phyloP scores from a whole-genome alignment of 2,888 invertebrate genomes.

The Caenorhabditis wallacei region DNA sequence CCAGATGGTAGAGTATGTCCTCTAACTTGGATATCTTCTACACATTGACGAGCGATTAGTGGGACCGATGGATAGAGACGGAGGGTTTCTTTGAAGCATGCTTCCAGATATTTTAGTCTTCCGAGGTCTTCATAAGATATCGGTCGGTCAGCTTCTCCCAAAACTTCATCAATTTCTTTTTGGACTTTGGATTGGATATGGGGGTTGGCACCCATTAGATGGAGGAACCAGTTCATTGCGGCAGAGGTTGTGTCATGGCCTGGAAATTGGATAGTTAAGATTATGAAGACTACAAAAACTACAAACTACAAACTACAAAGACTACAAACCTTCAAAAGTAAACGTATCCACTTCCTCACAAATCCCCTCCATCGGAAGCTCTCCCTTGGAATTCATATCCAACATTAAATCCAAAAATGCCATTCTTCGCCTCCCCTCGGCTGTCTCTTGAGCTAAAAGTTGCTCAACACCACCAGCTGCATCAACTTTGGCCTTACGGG shows the following conservation, averaged over 20 bases:
- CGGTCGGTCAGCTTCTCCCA: conserved; percentile 79
- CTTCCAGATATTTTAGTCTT: conserved; percentile 84
- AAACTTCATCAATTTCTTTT: conserved; percentile 83
- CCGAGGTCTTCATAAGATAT: conserved; percentile 85
- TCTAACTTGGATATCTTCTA: conserved; percentile 82
- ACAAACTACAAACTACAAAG: neutral
- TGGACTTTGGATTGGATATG: conserved; percentile 88
- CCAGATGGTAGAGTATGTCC: conserved; percentile 82
- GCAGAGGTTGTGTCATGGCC: conserved; percentile 92
- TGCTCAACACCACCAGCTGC: conserved; percentile 76
- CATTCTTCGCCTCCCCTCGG: conserved; percentile 78
- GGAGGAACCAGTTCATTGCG: conserved; percentile 92
- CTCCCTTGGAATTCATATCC: conserved; percentile 81
- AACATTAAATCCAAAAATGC: conserved; percentile 85
- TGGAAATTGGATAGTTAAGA: too few relatives aligned
- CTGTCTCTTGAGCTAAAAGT: conserved; percentile 71
- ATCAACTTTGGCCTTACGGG: conserved; percentile 74
- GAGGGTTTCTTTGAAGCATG: conserved; percentile 82
- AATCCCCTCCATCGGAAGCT: conserved; percentile 80
- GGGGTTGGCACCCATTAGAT: conserved; percentile 90
- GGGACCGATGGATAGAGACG: conserved; percentile 83
- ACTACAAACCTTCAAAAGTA: conserved; percentile 78
- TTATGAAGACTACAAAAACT: too few relatives aligned
- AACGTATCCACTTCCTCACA: conserved; percentile 83
- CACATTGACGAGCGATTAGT: conserved; percentile 79